phyloP scores from a whole-genome alignment of 2,797 vertebrate species.

The Sebastes matsubarae region DNA sequence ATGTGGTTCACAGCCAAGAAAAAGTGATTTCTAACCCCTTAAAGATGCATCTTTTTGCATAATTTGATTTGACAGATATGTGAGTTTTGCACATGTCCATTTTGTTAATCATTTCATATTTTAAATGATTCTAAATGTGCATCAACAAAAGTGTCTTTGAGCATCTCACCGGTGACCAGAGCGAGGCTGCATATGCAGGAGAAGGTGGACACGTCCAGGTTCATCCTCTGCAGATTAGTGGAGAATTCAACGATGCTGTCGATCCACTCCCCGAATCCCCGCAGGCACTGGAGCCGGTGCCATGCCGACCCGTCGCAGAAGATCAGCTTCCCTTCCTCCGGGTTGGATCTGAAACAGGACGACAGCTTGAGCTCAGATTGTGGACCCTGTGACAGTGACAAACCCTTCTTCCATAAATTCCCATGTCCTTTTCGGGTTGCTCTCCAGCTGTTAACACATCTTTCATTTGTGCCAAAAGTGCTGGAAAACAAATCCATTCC shows the following conservation, averaged over 20 bases:
- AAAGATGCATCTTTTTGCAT: not conserved
- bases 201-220: slow-evolving; percentile 93
- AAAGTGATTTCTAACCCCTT: not conserved
- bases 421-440: not conserved
- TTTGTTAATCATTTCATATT: not conserved
- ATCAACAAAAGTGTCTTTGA: not conserved
- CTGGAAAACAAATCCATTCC: not conserved
- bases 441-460: not conserved
- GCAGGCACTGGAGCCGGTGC: slow-evolving; percentile 93
- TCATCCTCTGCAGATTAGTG: slow-evolving; percentile 94
- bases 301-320: slow-evolving; percentile 97
- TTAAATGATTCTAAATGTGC: not conserved
- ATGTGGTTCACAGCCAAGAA: not conserved
- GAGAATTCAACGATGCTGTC: slow-evolving; percentile 97
- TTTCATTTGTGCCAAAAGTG: not conserved
- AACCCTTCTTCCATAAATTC: not conserved
- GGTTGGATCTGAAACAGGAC: slow-evolving; percentile 87
- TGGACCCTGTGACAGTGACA: not conserved
- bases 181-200: slow-evolving; percentile 94
- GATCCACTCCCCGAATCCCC: slow-evolving; percentile 98
- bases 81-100: not conserved
- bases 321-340: slow-evolving; percentile 93
- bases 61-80: not conserved
- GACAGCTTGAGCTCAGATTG: not conserved
- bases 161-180: slow-evolving; percentile 91